phyloP scores from a whole-genome alignment of 2,888 invertebrate genomes.

The Endotricha flammealis region DNA sequence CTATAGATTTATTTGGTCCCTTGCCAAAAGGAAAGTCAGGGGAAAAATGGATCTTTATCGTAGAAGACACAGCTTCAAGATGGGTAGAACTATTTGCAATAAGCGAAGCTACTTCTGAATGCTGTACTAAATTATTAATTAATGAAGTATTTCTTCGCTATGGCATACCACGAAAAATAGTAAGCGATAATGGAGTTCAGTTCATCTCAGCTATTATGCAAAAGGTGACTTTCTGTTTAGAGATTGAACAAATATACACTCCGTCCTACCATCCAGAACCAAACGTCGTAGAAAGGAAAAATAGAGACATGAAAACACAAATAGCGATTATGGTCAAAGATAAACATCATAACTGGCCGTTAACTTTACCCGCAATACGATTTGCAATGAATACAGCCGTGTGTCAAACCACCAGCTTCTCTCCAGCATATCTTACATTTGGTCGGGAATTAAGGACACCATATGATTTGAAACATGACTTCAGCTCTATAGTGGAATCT shows the following conservation, averaged over 20 bases:
- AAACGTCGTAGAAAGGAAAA: conserved; percentile 35
- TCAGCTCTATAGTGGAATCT: conserved; percentile 8
- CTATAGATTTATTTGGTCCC: conserved; percentile 19
- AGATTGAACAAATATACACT: conserved; percentile 26
- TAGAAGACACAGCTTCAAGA: background rate
- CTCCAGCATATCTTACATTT: conserved; percentile 36
- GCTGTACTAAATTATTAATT: background rate
- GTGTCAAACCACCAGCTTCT: conserved; percentile 20
- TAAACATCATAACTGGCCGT: conserved; percentile 22
- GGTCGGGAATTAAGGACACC: conserved; percentile 37
- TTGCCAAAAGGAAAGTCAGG: conserved; percentile 7
- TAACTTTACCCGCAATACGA: conserved; percentile 12
- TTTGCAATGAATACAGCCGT: conserved; percentile 17
- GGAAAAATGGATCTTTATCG: background rate
- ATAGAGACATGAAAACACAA: background rate
- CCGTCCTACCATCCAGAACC: conserved; percentile 31
- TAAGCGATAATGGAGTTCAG: background rate
- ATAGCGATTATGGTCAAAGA: conserved; percentile 14
- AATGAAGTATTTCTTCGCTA: conserved; percentile 4
- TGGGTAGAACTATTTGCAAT: conserved; percentile 5
- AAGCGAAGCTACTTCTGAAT: background rate
- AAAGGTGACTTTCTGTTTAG: conserved; percentile 20
- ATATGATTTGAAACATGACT: conserved; percentile 30
- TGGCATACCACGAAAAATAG: background rate
- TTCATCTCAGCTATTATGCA: no score